A percentile compares a stretch with the other conserved stretches of the same genome.
Evolutionary conservation across 92 coral and sea anemone genomes (phyloP).

Genomic region (Zoanthus sansibaricus): DNA sequence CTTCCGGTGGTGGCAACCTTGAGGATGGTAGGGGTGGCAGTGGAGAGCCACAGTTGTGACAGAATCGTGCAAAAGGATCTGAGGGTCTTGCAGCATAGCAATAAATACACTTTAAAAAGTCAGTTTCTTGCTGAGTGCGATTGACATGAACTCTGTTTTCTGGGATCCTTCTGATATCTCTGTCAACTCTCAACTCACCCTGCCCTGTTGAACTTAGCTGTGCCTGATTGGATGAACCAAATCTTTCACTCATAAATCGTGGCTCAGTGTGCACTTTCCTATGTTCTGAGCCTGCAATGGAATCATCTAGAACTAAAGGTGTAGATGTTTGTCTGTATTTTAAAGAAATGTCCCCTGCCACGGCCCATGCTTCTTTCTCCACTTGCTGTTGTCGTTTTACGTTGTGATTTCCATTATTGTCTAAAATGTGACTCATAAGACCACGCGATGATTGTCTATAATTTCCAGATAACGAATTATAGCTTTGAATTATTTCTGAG

Average conservation of each 20-base stretch:
- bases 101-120: conserved; percentile 88
- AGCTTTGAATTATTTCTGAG: conserved; percentile 63
- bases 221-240: conserved; percentile 79
- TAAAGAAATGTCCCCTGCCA: conserved; percentile 26
- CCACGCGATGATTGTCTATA: conserved; percentile 63
- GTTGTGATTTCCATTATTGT: conserved; percentile 13
- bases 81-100: conserved; percentile 98
- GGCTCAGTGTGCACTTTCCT: conserved; percentile 77
- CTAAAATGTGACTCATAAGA: conserved; percentile 64
- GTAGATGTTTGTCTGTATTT: conserved; percentile 71
- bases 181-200: conserved; percentile 61
- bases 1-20: conserved; percentile 94
- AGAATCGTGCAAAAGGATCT: conserved; percentile 96
- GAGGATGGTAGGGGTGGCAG: conserved; percentile 85
- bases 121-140: conserved; percentile 83
- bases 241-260: conserved; percentile 77
- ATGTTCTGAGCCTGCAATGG: conserved; percentile 64
- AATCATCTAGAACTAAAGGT: conserved; percentile 61
- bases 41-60: conserved; percentile 96
- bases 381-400: conserved; percentile 33
- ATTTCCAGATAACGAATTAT: conserved; percentile 65
- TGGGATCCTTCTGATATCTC: conserved; percentile 67
- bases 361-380: conserved; percentile 60
- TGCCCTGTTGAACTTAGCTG: conserved; percentile 67
- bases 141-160: conserved; percentile 71